Evolutionary conservation across 2,113 vertebrate species (phyloP).

Genomic region (Syngnathus floridae): DNA sequence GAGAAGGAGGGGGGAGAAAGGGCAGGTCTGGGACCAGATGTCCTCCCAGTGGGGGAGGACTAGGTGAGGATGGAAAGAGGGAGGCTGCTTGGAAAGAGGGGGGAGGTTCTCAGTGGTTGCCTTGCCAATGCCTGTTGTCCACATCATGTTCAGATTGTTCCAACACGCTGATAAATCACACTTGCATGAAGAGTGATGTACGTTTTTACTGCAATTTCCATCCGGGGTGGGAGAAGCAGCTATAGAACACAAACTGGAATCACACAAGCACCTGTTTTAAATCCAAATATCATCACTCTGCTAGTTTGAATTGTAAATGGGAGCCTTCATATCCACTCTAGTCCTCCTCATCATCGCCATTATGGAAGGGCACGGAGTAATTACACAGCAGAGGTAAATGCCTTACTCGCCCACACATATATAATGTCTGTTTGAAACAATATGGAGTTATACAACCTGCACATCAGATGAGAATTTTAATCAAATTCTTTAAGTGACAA

Average conservation of each 20-base stretch:
- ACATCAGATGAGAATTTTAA: not conserved
- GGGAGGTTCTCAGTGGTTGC: constrained; percentile 50
- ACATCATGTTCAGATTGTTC: constrained; percentile 43
- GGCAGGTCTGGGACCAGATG: constrained; percentile 72
- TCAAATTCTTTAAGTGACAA: not conserved
- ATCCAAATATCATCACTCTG: constrained; percentile 24
- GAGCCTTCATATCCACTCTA: constrained; percentile 17
- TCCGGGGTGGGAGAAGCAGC: constrained; percentile 1
- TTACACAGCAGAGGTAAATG: constrained; percentile 46
- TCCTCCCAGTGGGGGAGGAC: constrained; percentile 66
- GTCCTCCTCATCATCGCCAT: constrained; percentile 23
- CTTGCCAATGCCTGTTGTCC: constrained; percentile 45
- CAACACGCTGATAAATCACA: constrained; percentile 38
- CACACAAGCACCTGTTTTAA: constrained; percentile 7
- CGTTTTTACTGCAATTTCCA: constrained; percentile 5
- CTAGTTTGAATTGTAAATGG: constrained; percentile 43
- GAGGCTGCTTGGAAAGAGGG: constrained; percentile 36
- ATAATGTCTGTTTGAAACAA: not conserved
- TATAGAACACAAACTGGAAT: constrained; percentile 9
- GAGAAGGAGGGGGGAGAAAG: constrained; percentile 38
- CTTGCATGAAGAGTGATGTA: not conserved
- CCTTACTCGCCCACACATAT: constrained; percentile 40
- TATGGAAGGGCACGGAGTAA: constrained; percentile 29
- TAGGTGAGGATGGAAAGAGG: constrained; percentile 55
- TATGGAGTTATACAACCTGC: not conserved